Evolutionary conservation across 2,888 invertebrate genomes (phyloP).

Genomic region (Rhagonycha lutea): DNA sequence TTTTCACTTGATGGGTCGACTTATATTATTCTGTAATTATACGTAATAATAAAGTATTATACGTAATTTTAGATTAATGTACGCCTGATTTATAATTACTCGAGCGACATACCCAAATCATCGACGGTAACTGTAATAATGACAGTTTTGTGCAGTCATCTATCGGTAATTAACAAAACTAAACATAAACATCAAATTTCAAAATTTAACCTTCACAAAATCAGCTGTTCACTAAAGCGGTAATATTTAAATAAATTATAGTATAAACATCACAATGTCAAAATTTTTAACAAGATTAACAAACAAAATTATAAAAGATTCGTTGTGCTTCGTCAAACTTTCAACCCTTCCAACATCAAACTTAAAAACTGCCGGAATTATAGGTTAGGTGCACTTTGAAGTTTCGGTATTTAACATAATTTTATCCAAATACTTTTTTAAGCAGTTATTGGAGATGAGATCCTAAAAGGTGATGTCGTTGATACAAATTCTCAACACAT

Average conservation of each 20-base stretch:
- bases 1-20: background rate
- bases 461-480: conserved; percentile 70
- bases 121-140: background rate
- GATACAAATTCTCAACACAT: conserved; percentile 73
- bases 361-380: conserved; percentile 42
- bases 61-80: background rate
- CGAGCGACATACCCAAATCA: background rate
- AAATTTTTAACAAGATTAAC: background rate
- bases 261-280: background rate
- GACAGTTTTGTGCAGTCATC: background rate
- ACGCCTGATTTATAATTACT: background rate
- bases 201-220: background rate
- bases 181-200: background rate
- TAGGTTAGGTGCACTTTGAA: conserved; percentile 30
- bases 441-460: conserved; percentile 76
- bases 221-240: background rate
- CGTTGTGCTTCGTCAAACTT: background rate
- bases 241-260: background rate
- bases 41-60: background rate
- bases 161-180: background rate
- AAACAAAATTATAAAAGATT: background rate
- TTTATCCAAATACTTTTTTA: conserved; percentile 27
- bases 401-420: background rate
- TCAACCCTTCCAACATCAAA: background rate
- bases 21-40: background rate